These are phyloP conservation scores for Argyrosomus japonicus DNA, from an alignment of 2,113 vertebrate species.

Conservation along the genomic window DNA sequence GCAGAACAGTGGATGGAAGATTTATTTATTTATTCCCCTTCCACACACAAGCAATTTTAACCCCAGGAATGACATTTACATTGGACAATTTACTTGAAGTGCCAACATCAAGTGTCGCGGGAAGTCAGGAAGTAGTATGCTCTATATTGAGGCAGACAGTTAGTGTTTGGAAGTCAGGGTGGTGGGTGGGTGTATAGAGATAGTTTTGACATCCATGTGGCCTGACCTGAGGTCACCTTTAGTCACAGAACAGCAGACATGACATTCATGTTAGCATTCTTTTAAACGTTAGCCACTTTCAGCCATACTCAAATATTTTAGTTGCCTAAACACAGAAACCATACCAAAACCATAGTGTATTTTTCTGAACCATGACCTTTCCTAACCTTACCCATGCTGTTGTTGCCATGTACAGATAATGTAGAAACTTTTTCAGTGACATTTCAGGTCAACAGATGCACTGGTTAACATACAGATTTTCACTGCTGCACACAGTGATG, in stretches of 20 bases:
- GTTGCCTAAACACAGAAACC: neutral
- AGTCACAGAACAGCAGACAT: neutral
- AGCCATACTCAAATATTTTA: neutral
- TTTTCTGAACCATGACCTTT: neutral
- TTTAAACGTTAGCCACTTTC: neutral
- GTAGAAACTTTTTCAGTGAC: neutral
- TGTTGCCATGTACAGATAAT: neutral
- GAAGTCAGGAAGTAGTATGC: neutral
- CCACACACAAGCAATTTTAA: no score
- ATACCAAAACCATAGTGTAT: neutral
- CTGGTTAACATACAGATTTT: neutral
- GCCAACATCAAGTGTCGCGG: no score
- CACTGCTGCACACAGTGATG: neutral
- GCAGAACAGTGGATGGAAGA: no score
- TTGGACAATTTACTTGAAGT: neutral
- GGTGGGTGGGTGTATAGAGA: neutral
- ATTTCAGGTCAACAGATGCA: conserved; percentile 17
- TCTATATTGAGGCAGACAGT: neutral
- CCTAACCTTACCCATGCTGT: neutral
- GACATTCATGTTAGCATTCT: neutral
- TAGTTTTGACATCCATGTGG: neutral
- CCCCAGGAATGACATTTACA: neutral
- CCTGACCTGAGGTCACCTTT: neutral
- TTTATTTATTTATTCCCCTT: no score
- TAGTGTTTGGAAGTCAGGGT: neutral